A percentile compares a stretch with the other conserved stretches of the same genome.
Evolutionary conservation across 2,113 vertebrate species (phyloP).

Genomic region (Malurus melanocephalus): DNA sequence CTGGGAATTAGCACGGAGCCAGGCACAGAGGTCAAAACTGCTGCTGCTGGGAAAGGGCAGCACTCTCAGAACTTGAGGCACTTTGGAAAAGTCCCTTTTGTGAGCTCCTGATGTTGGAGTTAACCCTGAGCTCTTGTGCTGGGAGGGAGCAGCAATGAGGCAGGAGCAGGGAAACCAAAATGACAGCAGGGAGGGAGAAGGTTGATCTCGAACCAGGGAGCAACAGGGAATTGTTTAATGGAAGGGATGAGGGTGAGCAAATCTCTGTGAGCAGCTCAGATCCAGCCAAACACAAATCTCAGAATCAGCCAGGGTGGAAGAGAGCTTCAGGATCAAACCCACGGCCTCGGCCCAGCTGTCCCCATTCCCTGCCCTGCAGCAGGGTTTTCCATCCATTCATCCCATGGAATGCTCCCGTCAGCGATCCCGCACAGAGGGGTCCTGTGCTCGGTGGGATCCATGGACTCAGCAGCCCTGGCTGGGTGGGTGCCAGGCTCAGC

Average conservation of each 20-base stretch:
- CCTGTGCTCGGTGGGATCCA: accelerated
- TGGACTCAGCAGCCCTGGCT: neutral
- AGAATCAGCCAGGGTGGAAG: neutral
- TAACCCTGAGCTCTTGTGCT: neutral
- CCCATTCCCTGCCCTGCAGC: neutral
- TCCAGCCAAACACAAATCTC: neutral
- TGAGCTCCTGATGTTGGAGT: neutral
- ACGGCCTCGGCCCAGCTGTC: neutral
- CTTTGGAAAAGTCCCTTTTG: neutral
- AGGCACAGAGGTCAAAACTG: neutral
- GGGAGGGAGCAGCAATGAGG: neutral
- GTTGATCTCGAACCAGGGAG: neutral
- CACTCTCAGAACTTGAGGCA: neutral
- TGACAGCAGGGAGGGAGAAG: neutral
- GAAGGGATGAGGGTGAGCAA: neutral
- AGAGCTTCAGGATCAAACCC: neutral
- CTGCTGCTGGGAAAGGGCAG: neutral
- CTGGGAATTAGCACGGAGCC: neutral
- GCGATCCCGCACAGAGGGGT: neutral
- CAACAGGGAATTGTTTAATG: neutral
- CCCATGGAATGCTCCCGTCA: neutral
- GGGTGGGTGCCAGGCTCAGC: neutral
- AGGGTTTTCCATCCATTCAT: neutral
- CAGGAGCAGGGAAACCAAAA: neutral
- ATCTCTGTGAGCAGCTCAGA: neutral